phyloP scores from a whole-genome alignment of 2,797 vertebrate species.

The Halcyon badia region DNA sequence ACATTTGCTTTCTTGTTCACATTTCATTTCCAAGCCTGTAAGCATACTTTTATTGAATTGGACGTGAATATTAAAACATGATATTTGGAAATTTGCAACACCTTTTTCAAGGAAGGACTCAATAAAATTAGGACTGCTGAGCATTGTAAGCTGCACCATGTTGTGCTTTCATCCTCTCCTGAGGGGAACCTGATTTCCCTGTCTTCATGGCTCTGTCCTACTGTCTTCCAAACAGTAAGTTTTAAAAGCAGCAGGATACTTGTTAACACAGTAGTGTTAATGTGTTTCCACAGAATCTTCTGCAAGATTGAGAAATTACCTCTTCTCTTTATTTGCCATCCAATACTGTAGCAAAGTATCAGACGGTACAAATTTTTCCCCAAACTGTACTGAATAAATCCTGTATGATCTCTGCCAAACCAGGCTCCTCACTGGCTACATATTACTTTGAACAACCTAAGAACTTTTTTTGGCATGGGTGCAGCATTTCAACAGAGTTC shows the following conservation, averaged over 20 bases:
- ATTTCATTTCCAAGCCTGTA: not conserved
- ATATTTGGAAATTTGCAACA: not conserved
- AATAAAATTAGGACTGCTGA: not conserved
- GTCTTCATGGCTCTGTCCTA: not conserved
- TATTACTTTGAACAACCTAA: not conserved
- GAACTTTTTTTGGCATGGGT: not conserved
- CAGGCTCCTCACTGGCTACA: not conserved
- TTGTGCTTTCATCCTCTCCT: not conserved
- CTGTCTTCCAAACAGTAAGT: not conserved
- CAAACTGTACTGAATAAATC: not conserved
- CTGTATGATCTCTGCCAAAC: not conserved
- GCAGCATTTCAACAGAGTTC: not conserved
- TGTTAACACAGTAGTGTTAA: not conserved
- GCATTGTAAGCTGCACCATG: not conserved
- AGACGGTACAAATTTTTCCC: not conserved
- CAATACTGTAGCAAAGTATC: not conserved
- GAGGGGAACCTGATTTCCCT: not conserved
- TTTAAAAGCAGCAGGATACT: constrained; percentile 28
- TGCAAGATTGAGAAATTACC: constrained; percentile 12
- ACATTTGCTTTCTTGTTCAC: not conserved
- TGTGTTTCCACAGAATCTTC: not conserved
- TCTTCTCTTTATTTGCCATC: not conserved
- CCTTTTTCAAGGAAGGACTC: not conserved
- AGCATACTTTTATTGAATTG: not conserved
- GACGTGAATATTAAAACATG: not conserved